Evolutionary conservation across 2,888 invertebrate genomes (phyloP).

Genomic region (Athalia cordata): DNA sequence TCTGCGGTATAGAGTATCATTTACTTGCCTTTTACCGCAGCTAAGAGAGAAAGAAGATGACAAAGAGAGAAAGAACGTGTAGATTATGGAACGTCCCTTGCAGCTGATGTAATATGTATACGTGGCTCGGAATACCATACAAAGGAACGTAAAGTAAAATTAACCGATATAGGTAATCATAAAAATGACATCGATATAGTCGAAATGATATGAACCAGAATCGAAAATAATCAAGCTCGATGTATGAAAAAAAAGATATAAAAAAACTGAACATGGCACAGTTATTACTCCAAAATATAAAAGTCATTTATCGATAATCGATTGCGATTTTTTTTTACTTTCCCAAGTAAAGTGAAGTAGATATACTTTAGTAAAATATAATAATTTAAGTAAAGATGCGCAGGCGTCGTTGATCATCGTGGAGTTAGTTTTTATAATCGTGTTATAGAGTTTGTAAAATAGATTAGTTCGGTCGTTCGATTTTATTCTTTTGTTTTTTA

Average conservation of each 20-base stretch:
- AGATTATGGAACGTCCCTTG: background rate
- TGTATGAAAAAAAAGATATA: background rate
- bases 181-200: too few relatives aligned
- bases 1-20: background rate
- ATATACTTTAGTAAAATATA: too few relatives aligned
- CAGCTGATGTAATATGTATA: slow-evolving; percentile 5
- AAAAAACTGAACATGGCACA: background rate
- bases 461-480: too few relatives aligned
- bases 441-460: too few relatives aligned
- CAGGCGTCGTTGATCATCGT: too few relatives aligned
- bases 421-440: too few relatives aligned
- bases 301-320: background rate
- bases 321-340: background rate
- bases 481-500: too few relatives aligned
- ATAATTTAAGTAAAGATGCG: too few relatives aligned
- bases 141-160: too few relatives aligned
- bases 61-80: too few relatives aligned
- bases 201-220: background rate
- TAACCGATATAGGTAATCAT: too few relatives aligned
- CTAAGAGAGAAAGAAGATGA: background rate
- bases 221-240: slow-evolving; percentile 8
- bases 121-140: background rate
- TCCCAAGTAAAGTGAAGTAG: too few relatives aligned
- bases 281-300: background rate
- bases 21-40: slow-evolving; percentile 7